Conservation (phyloP, 2,113 vertebrate genomes). For the Baryphthengus martii region DNA sequence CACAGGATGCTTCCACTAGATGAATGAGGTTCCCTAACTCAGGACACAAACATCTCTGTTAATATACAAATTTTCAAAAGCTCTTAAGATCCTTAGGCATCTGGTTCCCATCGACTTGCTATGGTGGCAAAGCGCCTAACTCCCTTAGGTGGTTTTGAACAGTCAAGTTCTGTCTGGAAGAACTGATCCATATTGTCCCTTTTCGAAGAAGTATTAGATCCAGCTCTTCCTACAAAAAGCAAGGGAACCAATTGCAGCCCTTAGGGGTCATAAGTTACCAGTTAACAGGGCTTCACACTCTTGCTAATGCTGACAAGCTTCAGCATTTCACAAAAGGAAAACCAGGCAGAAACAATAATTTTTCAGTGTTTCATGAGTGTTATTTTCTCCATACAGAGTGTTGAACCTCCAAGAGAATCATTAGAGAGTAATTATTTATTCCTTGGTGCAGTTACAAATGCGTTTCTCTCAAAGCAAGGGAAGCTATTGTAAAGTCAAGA, state of each 20-base stretch:
- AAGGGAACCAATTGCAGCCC: neutral
- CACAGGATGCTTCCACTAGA: neutral
- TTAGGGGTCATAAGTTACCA: neutral
- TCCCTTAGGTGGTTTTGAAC: neutral
- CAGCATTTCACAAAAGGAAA: neutral
- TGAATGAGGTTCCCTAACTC: neutral
- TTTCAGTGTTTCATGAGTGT: neutral
- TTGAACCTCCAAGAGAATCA: neutral
- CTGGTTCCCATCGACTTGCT: neutral
- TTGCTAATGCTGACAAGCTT: neutral
- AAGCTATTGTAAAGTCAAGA: neutral
- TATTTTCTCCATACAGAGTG: neutral
- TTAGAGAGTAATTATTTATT: neutral
- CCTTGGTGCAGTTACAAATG: neutral
- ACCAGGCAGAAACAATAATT: neutral
- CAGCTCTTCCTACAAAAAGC: neutral
- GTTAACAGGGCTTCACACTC: neutral
- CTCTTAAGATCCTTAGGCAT: neutral
- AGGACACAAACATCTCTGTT: neutral
- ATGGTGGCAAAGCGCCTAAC: neutral
- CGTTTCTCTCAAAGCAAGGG: neutral
- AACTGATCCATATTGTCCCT: neutral
- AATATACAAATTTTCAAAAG: neutral
- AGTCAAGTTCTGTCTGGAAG: neutral
- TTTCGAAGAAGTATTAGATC: neutral